Base-by-base conservation (phyloP, 1,140 invertebrate species). In the Zaprionus inermis region DNA sequence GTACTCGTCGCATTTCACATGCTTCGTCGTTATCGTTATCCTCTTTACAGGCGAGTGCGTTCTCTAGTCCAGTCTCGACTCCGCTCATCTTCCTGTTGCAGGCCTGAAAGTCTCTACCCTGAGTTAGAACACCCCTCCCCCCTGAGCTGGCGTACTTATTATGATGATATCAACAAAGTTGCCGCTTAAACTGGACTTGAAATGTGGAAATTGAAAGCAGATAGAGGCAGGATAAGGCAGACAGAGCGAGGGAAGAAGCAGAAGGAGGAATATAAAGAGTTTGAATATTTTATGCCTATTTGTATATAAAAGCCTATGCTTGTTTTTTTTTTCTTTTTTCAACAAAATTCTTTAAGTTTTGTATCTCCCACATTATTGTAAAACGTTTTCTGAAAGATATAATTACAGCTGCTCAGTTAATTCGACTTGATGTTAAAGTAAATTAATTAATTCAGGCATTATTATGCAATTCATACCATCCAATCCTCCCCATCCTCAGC, bases 1-100 rank as follows among this genome's bases (percentile, higher is more conserved):
- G 32, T 63, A 14, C 36, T 16, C n/a, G 38, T 44, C 38, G 32
- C 32, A 56, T 58, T 32, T 67, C 55, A 51, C 61, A 32, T 44
- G 51, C 51, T 46, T 28, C 16, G 38, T 6, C 38, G 38, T 44
- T 60, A 55, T 68, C 44, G 20, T 68, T 68, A 44, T 54, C 44
- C 49, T 34, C 44, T 67, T 58, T 72, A 51, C 22, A 55, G 60
- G 20, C 32, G 41, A 65, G 52, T 49, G 58, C 34, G 28, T 28
- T 28, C 16, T 44, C 38, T 44, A 41, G 38, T n/a, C 38, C n/a
- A 9, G 38, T n/a, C 38, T 16, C n/a, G 9, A n/a, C n/a, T n/a
- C n/a, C n/a, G n/a, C 38, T 44, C 38, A 44, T 44, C 38, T 44
- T 44, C 38, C 16, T 16, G 38, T 44, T 9, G 38, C n/a, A 41